A percentile compares a stretch with the other conserved stretches of the same genome.
Evolutionary conservation across 2,888 invertebrate species (phyloP).

Genomic region (Cheilosia vernalis): DNA sequence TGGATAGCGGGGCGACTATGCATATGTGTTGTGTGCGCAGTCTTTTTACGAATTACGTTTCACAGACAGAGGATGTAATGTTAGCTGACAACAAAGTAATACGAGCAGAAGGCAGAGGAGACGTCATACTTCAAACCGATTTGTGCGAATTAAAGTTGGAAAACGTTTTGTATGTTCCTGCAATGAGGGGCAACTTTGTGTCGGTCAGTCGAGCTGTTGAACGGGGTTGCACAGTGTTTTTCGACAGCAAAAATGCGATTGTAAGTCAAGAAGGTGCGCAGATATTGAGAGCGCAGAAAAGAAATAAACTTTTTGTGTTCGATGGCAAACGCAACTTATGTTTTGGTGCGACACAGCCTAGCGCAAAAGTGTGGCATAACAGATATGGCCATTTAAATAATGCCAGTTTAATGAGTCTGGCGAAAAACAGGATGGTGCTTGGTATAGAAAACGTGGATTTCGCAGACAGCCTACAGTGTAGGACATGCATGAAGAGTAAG

Average conservation of each 20-base stretch:
- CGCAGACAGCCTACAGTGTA: conserved; percentile 29
- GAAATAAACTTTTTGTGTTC: conserved; percentile 37
- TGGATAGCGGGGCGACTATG: conserved; percentile 46
- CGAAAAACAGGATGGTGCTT: conserved; percentile 30
- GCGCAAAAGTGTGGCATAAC: conserved; percentile 37
- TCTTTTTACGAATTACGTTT: conserved; percentile 13
- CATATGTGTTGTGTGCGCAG: conserved; percentile 44
- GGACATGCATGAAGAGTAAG: conserved; percentile 50
- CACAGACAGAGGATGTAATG: conserved; percentile 33
- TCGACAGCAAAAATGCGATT: conserved; percentile 22
- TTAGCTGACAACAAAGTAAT: conserved; percentile 47
- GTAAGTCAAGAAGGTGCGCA: conserved; percentile 26
- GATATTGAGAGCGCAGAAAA: conserved; percentile 49
- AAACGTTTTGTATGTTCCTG: conserved; percentile 49
- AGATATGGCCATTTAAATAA: conserved; percentile 44
- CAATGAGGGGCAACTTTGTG: conserved; percentile 23
- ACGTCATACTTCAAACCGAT: conserved; percentile 34
- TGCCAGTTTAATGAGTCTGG: conserved; percentile 31
- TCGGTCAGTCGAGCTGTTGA: conserved; percentile 45
- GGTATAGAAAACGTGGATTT: conserved; percentile 46
- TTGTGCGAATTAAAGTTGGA: conserved; percentile 27
- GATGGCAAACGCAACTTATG: conserved; percentile 27
- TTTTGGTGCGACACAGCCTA: conserved; percentile 7
- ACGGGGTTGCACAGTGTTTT: conserved; percentile 38
- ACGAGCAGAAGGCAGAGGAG: conserved; percentile 42